Conservation (phyloP, 2,888 invertebrate genomes). For the Rotaria magnacalcarata region DNA sequence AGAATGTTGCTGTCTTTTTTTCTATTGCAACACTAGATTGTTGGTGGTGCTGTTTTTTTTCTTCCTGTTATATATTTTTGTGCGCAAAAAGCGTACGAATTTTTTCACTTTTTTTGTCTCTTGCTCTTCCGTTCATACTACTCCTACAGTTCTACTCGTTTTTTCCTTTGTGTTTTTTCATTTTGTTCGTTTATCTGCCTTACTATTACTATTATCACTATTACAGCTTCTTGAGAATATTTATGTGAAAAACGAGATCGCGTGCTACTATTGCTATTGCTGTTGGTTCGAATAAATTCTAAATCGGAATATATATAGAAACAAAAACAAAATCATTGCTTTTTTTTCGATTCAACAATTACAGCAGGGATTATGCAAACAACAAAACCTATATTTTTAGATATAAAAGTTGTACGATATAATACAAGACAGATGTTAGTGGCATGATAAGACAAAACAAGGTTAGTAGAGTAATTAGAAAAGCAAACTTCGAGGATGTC, state of each 20-base stretch:
- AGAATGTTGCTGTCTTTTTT: background rate
- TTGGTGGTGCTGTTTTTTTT: slow-evolving; percentile 9
- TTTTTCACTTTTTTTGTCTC: background rate
- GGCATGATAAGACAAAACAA: too few species aligned
- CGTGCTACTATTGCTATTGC: slow-evolving; percentile 22
- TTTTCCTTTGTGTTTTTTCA: background rate
- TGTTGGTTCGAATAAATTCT: slow-evolving; percentile 31
- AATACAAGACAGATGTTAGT: too few species aligned
- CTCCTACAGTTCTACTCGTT: background rate
- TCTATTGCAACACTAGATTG: background rate
- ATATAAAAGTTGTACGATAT: background rate
- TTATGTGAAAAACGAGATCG: slow-evolving; percentile 35
- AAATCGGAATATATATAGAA: slow-evolving; percentile 22
- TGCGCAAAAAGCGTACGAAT: background rate
- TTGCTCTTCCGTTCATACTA: slow-evolving; percentile 3
- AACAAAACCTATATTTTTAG: background rate
- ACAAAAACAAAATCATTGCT: background rate
- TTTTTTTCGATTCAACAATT: background rate
- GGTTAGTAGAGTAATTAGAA: too few species aligned
- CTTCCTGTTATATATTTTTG: slow-evolving; percentile 6
- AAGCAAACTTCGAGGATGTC: too few species aligned
- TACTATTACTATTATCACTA: slow-evolving; percentile 17
- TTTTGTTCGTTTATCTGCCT: background rate
- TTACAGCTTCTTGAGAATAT: slow-evolving; percentile 32
- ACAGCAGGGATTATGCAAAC: too few species aligned